Conservation (phyloP, 2,888 invertebrate species). For the Deilephila porcellus region DNA sequence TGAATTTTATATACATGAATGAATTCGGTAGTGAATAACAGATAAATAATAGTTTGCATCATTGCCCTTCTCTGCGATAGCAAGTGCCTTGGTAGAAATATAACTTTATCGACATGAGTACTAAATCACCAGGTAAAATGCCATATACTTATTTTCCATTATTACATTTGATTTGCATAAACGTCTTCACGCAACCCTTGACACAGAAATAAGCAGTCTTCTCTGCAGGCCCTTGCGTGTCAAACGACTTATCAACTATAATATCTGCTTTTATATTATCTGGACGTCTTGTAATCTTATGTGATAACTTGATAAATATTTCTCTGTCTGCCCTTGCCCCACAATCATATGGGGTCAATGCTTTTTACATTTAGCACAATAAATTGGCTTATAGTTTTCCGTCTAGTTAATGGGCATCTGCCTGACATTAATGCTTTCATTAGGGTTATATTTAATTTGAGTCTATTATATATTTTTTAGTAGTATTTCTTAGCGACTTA, state of each 20-base stretch:
- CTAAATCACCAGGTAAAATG: not conserved
- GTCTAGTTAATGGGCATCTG: too few species aligned
- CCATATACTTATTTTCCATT: not conserved
- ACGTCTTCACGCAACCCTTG: slow-evolving; percentile 43
- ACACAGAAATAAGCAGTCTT: slow-evolving; percentile 42
- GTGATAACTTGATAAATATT: not conserved
- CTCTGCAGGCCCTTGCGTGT: slow-evolving; percentile 28
- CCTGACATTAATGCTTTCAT: too few species aligned
- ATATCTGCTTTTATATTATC: not conserved
- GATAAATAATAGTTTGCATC: not conserved
- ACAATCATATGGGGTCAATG: too few species aligned
- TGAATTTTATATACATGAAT: too few species aligned
- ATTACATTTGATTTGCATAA: not conserved
- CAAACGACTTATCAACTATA: not conserved
- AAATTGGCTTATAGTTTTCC: too few species aligned
- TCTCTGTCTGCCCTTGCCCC: too few species aligned
- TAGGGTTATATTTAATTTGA: too few species aligned
- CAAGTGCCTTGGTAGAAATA: too few species aligned
- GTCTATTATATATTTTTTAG: too few species aligned
- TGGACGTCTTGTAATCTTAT: slow-evolving; percentile 7
- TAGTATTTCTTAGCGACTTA: too few species aligned
- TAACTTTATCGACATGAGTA: not conserved
- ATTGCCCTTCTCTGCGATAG: not conserved
- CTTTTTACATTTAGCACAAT: too few species aligned
- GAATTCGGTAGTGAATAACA: too few species aligned